phyloP scores from a whole-genome alignment of 53 echinoderm and acorn worm species.

The Patiria pectinifera region DNA sequence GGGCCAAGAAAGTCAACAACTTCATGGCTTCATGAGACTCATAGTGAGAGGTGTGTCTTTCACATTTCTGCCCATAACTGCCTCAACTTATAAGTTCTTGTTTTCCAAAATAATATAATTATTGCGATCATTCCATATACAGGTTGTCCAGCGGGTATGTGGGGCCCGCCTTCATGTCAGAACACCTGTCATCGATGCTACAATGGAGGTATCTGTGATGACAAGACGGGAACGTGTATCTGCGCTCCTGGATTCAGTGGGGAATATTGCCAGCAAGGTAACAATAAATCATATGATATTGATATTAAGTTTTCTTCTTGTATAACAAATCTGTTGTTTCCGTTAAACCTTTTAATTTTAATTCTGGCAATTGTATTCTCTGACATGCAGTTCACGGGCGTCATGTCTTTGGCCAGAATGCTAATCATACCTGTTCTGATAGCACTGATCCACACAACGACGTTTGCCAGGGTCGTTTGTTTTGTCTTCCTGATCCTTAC shows the following conservation, averaged over 20 bases:
- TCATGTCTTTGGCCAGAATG: neutral
- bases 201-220: neutral
- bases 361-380: neutral
- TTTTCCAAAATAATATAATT: too few relatives aligned
- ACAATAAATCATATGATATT: neutral
- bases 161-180: slow-evolving; percentile 58
- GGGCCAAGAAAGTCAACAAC: too few relatives aligned
- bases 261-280: slow-evolving; percentile 65
- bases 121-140: neutral
- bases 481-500: neutral
- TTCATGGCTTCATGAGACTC: too few relatives aligned
- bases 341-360: too few relatives aligned
- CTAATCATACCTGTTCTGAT: neutral
- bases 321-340: neutral
- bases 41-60: too few relatives aligned
- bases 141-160: slow-evolving; percentile 71
- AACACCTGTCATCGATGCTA: neutral
- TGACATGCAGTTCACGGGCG: neutral
- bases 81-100: too few relatives aligned
- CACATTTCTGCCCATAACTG: too few relatives aligned
- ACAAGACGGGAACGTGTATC: slow-evolving; percentile 32
- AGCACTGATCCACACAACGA: slow-evolving; percentile 9
- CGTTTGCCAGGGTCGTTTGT: slow-evolving; percentile 68
- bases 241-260: slow-evolving; percentile 85
- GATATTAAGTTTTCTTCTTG: neutral